Evolutionary conservation across 2,888 invertebrate genomes (phyloP).

Genomic region (Dasypogon diadema): DNA sequence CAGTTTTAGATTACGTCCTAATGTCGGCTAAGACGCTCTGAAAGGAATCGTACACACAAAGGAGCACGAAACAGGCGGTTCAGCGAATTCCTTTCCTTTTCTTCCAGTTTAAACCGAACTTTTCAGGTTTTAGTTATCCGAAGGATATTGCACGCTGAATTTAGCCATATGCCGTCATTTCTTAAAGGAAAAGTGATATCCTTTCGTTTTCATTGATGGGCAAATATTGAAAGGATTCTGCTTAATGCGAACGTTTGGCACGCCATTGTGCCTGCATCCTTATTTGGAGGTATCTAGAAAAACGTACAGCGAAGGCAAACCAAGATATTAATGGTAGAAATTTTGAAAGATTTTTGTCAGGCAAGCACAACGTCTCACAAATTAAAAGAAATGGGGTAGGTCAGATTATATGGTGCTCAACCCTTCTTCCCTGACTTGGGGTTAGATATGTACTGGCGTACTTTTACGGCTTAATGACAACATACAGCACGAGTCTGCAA

Average conservation of each 20-base stretch:
- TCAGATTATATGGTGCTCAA: neutral
- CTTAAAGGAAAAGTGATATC: conserved; percentile 47
- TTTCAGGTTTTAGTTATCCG: conserved; percentile 18
- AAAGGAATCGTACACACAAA: conserved; percentile 31
- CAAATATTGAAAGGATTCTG: conserved; percentile 49
- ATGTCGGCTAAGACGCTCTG: conserved; percentile 49
- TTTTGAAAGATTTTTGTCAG: neutral
- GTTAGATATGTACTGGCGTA: neutral
- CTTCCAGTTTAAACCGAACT: conserved; percentile 7
- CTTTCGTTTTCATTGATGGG: conserved; percentile 52
- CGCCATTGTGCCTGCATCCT: conserved; percentile 30
- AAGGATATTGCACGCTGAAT: conserved; percentile 35
- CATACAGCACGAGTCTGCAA: conserved; percentile 29
- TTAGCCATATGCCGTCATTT: conserved; percentile 17
- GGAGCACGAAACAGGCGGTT: conserved; percentile 16
- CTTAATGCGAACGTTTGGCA: conserved; percentile 44
- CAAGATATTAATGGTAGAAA: conserved; percentile 27
- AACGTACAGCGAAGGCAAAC: conserved; percentile 23
- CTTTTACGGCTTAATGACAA: neutral
- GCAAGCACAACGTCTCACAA: neutral
- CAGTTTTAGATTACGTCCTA: conserved; percentile 52
- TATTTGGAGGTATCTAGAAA: conserved; percentile 13
- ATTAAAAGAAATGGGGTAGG: neutral
- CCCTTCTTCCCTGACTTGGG: conserved; percentile 10
- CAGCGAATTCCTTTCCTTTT: conserved; percentile 31